Percentiles rank a stretch among this genome's conserved stretches.
phyloP scores from a whole-genome alignment of 1,140 invertebrate species.

The Hesperophylax magnus region DNA sequence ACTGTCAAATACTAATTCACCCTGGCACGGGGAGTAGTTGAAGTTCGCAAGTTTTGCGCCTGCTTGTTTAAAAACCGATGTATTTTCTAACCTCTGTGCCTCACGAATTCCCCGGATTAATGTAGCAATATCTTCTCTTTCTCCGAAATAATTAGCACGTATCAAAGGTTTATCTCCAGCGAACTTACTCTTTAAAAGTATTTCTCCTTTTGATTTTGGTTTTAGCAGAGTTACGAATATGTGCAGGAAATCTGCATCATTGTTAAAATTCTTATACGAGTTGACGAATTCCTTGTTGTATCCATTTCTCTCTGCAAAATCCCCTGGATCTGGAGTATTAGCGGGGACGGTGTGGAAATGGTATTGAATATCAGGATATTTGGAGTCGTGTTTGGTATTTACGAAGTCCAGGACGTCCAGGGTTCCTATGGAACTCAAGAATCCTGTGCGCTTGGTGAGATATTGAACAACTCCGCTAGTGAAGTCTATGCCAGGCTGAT shows the following conservation, averaged over 20 bases:
- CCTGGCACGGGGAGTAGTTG: slow-evolving; percentile 64
- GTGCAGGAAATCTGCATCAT: slow-evolving; percentile 65
- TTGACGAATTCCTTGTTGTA: slow-evolving; percentile 66
- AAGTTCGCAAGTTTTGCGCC: slow-evolving; percentile 65
- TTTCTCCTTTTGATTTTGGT: slow-evolving; percentile 68
- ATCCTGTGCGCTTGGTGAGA: slow-evolving; percentile 51
- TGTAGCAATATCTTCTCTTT: slow-evolving; percentile 81
- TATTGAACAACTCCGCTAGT: not conserved
- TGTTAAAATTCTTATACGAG: slow-evolving; percentile 63
- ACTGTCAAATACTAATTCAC: slow-evolving; percentile 64
- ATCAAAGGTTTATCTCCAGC: slow-evolving; percentile 77
- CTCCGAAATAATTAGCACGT: slow-evolving; percentile 85
- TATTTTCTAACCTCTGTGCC: slow-evolving; percentile 69
- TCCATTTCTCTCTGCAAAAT: slow-evolving; percentile 59
- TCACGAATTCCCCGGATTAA: slow-evolving; percentile 79
- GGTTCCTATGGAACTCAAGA: slow-evolving; percentile 61
- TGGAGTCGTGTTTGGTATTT: slow-evolving; percentile 58
- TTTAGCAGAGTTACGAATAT: slow-evolving; percentile 68
- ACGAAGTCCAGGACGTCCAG: slow-evolving; percentile 63
- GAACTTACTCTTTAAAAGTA: slow-evolving; percentile 63
- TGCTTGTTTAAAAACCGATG: slow-evolving; percentile 68
- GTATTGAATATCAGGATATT: slow-evolving; percentile 64
- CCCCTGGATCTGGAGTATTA: not conserved
- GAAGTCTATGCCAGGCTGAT: not conserved
- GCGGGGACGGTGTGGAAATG: slow-evolving; percentile 59